Evolutionary conservation across 2,888 invertebrate species (phyloP), one percentile per base, ranked within the genome.

Genomic region (Podotricha telesiphe): DNA sequence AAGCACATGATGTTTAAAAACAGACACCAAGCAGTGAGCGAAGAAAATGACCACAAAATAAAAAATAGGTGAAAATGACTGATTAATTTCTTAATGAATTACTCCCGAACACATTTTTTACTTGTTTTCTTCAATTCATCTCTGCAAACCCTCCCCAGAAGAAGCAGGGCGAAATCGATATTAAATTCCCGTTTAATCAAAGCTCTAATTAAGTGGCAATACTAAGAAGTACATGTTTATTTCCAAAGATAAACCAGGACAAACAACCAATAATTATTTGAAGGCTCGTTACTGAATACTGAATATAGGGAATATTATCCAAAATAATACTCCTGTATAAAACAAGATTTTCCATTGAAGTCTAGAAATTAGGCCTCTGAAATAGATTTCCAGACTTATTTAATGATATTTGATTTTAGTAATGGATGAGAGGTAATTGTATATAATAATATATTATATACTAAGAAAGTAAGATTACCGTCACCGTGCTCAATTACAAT

Each of bases 341-440:
- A 5, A 58, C 19, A 20, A 42, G 4, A 58, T 37, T 58, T 15
- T 58, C 40, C 19, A 58, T 58, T 37, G 20, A 42, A 6, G 13
- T 42, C 55, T 17, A 37, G 28, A 34, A 34, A 42, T 20, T 13
- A 40, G 19, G 17, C 17, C 11, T 58, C 15, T 11, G 56, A 19
- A 37, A 56, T 37, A 56, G n/a, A 58, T 10, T 15, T 42, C 40
- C 42, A 51, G 37, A 17, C 11, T 37, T 19, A 42, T 34, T 58
- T 53, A 68, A 69, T 64, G 55, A 56, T 70, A 69, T 69, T 69
- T 68, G 68, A 70, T 73, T 58, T 68, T 28, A 50, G 66, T 62
- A 69, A 70, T 63, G 50, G 56, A 40, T 61, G 15, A 61, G 68
- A 51, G 61, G 70, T 66, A 69, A 73, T 68, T 67, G 22, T 45